These are phyloP conservation scores for Drosophila multiciliata DNA, from an alignment of 2,888 invertebrate genomes.

Conservation along the genomic window DNA sequence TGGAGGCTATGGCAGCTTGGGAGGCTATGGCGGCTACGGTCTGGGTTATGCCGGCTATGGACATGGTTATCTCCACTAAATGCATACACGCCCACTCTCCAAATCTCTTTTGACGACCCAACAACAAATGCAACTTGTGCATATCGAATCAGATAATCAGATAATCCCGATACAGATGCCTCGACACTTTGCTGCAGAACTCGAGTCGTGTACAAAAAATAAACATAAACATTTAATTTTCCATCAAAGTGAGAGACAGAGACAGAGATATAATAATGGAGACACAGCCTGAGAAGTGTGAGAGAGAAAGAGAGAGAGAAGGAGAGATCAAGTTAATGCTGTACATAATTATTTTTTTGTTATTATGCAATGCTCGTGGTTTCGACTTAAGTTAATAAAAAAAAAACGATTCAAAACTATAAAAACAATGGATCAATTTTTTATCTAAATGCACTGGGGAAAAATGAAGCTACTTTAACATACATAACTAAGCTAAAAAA, in stretches of 20 bases:
- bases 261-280: constrained; percentile 24
- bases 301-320: background rate
- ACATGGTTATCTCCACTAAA: constrained; percentile 75
- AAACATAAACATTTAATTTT: background rate
- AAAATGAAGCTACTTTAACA: background rate
- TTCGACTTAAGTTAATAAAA: constrained; percentile 67
- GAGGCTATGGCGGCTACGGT: constrained; percentile 71
- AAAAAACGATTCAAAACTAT: constrained; percentile 52
- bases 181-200: constrained; percentile 59
- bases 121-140: constrained; percentile 25
- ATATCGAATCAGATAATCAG: constrained; percentile 20
- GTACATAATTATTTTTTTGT: constrained; percentile 55
- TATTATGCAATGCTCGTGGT: constrained; percentile 60
- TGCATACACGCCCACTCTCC: constrained; percentile 2
- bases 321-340: constrained; percentile 56
- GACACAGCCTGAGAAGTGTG: constrained; percentile 14
- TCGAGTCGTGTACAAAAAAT: constrained; percentile 54
- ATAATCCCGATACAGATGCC: constrained; percentile 32
- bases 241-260: constrained; percentile 45
- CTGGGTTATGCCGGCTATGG: constrained; percentile 71
- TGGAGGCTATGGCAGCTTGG: constrained; percentile 56
- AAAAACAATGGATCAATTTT: constrained; percentile 30
- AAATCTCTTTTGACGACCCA: constrained; percentile 48
- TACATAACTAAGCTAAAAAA: background rate
- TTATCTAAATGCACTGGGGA: constrained; percentile 19